phyloP scores from a whole-genome alignment of 2,113 vertebrate genomes.

The Grus americana region DNA sequence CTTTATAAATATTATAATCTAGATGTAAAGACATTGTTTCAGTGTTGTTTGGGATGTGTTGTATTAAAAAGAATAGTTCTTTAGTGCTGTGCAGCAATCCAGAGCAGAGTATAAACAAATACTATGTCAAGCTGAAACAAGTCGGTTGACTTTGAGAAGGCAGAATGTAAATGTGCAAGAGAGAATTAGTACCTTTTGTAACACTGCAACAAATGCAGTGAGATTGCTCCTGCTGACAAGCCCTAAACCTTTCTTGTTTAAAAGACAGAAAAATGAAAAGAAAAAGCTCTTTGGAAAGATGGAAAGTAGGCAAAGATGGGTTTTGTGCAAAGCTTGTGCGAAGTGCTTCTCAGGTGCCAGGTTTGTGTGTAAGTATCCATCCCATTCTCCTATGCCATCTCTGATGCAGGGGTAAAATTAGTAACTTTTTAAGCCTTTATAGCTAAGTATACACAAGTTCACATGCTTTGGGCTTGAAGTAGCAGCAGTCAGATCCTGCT shows the following conservation, averaged over 20 bases:
- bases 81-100: not conserved
- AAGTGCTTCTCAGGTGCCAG: accelerated
- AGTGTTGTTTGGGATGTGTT: not conserved
- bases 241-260: not conserved
- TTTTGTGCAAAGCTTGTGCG: not conserved
- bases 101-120: slow-evolving; percentile 33
- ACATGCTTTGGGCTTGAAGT: not conserved
- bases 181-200: slow-evolving; percentile 18
- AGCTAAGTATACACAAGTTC: not conserved
- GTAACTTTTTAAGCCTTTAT: not conserved
- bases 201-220: not conserved
- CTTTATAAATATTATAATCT: slow-evolving; percentile 64
- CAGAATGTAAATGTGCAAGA: slow-evolving; percentile 44
- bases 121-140: slow-evolving; percentile 51
- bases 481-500: not conserved
- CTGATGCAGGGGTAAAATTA: not conserved
- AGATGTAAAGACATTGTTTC: slow-evolving; percentile 38
- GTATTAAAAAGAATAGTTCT: not conserved
- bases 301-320: not conserved
- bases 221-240: not conserved
- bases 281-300: not conserved
- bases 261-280: not conserved
- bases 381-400: not conserved
- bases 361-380: not conserved
- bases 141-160: slow-evolving; percentile 35